phyloP scores from a whole-genome alignment of 2,888 invertebrate species.

The Agapetus fuscipes region DNA sequence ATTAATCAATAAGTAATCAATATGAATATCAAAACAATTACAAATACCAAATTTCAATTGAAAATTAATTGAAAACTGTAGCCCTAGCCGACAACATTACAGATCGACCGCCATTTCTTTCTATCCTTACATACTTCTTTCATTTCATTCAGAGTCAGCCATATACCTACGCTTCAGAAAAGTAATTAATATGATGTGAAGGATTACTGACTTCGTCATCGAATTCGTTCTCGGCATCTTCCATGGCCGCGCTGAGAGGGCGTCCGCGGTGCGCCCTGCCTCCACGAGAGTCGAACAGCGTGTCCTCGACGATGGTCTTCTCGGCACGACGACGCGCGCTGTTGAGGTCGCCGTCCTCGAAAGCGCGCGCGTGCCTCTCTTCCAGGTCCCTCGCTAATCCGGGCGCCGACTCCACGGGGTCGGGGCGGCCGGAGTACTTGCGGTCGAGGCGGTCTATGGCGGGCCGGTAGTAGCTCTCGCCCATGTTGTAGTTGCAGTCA shows the following conservation, averaged over 20 bases:
- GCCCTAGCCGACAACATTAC: too few relatives aligned
- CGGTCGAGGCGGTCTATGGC: conserved; percentile 66
- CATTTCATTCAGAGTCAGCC: too few relatives aligned
- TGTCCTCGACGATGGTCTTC: conserved; percentile 41
- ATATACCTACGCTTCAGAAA: too few relatives aligned
- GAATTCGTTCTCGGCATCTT: conserved; percentile 34
- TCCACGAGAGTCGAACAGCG: conserved; percentile 56
- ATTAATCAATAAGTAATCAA: too few relatives aligned
- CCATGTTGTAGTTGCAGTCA: conserved; percentile 77
- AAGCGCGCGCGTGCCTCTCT: conserved; percentile 35
- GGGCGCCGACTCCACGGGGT: conserved; percentile 19
- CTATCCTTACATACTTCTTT: too few relatives aligned
- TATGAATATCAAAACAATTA: too few relatives aligned
- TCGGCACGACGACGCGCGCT: conserved; percentile 42
- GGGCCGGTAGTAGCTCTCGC: conserved; percentile 73
- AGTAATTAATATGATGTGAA: too few relatives aligned
- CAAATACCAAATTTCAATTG: too few relatives aligned
- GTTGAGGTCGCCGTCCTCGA: conserved; percentile 41
- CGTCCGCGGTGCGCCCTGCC: conserved; percentile 41
- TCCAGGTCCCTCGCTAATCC: conserved; percentile 27
- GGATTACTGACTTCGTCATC: conserved; percentile 40
- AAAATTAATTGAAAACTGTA: too few relatives aligned
- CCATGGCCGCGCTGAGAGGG: conserved; percentile 37
- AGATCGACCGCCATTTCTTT: too few relatives aligned
- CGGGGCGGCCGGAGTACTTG: conserved; percentile 47